Conservation (phyloP, 2,888 invertebrate genomes). For the Agrypnus murinus region DNA sequence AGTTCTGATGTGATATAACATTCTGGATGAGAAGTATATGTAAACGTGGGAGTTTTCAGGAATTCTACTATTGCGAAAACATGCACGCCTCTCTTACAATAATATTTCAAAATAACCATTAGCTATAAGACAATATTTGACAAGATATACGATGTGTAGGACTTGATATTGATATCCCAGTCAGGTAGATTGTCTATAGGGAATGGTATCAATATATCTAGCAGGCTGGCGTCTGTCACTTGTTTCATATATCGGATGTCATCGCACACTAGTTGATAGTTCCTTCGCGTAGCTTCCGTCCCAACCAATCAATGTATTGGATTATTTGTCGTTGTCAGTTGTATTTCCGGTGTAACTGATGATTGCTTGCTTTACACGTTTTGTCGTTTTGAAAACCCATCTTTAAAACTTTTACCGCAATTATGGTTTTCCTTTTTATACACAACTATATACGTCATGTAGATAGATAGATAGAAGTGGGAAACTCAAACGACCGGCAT, state of each 20-base stretch:
- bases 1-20: no score
- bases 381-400: no score
- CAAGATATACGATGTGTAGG: conserved; percentile 67
- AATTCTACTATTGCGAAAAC: conserved; percentile 24
- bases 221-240: conserved; percentile 63
- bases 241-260: conserved; percentile 64
- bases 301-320: conserved; percentile 53
- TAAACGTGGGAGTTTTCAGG: background rate
- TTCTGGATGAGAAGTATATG: background rate
- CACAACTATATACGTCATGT: background rate
- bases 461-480: conserved; percentile 4
- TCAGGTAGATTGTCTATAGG: conserved; percentile 66
- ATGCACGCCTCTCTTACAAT: conserved; percentile 53
- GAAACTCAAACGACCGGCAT: no score
- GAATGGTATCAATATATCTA: conserved; percentile 66
- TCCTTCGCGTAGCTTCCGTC: conserved; percentile 55
- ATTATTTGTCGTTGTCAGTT: conserved; percentile 52
- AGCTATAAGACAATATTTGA: conserved; percentile 66
- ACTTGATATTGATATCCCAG: conserved; percentile 66
- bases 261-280: conserved; percentile 63
- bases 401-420: no score
- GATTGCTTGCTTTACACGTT: conserved; percentile 35
- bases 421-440: no score
- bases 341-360: conserved; percentile 42
- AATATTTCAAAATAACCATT: conserved; percentile 68